These are phyloP conservation scores for Platorchestia sp. DNA, from an alignment of 1,140 invertebrate genomes.

Conservation along the genomic window DNA sequence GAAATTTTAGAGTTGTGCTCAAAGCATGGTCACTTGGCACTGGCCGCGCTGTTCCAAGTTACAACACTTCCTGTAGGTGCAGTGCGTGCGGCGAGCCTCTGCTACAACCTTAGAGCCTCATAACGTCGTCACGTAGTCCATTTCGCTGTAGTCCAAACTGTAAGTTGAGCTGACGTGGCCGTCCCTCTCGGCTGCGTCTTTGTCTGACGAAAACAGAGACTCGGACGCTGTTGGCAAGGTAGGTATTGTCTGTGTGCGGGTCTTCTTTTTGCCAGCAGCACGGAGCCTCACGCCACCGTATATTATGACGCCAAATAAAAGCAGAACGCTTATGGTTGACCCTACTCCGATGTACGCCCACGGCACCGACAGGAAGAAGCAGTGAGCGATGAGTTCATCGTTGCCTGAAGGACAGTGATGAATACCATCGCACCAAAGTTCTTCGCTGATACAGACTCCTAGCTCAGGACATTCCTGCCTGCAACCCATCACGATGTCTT, in stretches of 20 bases:
- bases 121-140: conserved; percentile 67
- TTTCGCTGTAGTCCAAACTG: conserved; percentile 67
- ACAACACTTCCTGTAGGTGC: conserved; percentile 12
- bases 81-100: neutral
- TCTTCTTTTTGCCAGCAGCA: conserved; percentile 62
- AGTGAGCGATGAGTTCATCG: conserved; percentile 81
- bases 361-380: conserved; percentile 67
- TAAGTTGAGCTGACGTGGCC: conserved; percentile 65
- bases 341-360: conserved; percentile 67
- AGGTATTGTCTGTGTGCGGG: conserved; percentile 60
- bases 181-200: conserved; percentile 61
- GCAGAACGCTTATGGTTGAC: conserved; percentile 62
- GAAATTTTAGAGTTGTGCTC: neutral
- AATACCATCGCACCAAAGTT: conserved; percentile 90
- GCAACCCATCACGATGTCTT: conserved; percentile 77
- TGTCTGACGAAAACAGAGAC: conserved; percentile 66
- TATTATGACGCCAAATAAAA: conserved; percentile 64
- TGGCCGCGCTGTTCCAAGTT: neutral
- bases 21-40: conserved; percentile 30
- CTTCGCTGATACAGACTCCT: conserved; percentile 84
- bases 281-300: conserved; percentile 64
- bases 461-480: conserved; percentile 85
- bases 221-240: conserved; percentile 64
- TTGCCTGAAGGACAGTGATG: conserved; percentile 88
- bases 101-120: conserved; percentile 62